phyloP scores from a whole-genome alignment of 2,797 vertebrate genomes.

The Crenichthys baileyi region DNA sequence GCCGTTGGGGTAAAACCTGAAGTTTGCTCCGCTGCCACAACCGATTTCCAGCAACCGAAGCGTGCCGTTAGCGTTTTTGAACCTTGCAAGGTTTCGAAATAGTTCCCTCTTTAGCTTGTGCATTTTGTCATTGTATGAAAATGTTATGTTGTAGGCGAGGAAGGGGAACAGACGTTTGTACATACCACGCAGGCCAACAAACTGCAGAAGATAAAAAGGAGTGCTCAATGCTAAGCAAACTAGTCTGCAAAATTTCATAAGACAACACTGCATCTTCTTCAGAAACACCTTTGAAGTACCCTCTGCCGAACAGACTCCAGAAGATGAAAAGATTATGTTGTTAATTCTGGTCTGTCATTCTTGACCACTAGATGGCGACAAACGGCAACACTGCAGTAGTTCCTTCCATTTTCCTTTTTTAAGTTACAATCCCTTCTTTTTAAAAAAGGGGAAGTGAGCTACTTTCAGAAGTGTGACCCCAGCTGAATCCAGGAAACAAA shows the following conservation, averaged over 20 bases:
- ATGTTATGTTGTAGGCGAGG: constrained; percentile 65
- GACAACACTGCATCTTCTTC: constrained; percentile 35
- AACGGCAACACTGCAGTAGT: too few species aligned
- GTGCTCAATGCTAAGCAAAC: constrained; percentile 37
- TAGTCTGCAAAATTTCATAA: constrained; percentile 46
- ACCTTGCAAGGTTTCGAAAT: constrained; percentile 68
- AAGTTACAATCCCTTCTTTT: background rate
- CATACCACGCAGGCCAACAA: constrained; percentile 46
- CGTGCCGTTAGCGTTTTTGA: constrained; percentile 48
- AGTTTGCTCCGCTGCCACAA: constrained; percentile 79
- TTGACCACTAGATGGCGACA: constrained; percentile 35
- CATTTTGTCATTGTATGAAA: constrained; percentile 74
- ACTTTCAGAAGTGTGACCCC: too few species aligned
- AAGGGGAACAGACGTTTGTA: constrained; percentile 81
- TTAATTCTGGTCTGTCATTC: background rate
- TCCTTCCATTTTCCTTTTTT: background rate
- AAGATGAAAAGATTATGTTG: constrained; percentile 58
- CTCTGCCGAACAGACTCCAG: background rate
- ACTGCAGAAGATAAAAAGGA: constrained; percentile 43
- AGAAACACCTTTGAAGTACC: background rate
- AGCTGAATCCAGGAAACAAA: background rate
- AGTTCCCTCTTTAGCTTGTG: constrained; percentile 73
- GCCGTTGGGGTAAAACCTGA: constrained; percentile 74
- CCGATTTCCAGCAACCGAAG: constrained; percentile 78
- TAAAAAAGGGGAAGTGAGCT: too few species aligned